phyloP scores from a whole-genome alignment of 1,140 invertebrate species.

The Drosophila nigromelanica region DNA sequence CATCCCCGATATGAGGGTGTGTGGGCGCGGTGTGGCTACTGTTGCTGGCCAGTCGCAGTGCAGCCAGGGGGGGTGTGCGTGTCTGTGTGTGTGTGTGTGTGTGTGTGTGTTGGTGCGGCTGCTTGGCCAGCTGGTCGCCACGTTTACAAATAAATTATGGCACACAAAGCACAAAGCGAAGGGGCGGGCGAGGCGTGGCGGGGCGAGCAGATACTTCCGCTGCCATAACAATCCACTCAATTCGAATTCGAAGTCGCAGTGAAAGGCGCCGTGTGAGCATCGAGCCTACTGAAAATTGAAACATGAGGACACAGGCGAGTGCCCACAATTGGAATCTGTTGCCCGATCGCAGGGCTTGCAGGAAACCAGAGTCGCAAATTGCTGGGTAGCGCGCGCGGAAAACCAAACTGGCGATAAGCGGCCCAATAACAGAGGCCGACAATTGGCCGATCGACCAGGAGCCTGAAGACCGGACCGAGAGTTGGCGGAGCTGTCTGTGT shows the following conservation, averaged over 20 bases:
- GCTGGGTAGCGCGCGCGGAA: slow-evolving; percentile 59
- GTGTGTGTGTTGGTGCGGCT: slow-evolving; percentile 23
- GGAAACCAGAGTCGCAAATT: slow-evolving; percentile 77
- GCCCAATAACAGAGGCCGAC: slow-evolving; percentile 22
- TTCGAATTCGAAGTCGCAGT: slow-evolving; percentile 28
- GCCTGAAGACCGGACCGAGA: neutral
- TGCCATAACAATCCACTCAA: slow-evolving; percentile 50
- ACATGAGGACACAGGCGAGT: neutral
- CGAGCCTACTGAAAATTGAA: slow-evolving; percentile 37
- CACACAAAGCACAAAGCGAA: slow-evolving; percentile 13
- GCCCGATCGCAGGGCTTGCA: slow-evolving; percentile 46
- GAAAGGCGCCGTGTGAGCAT: slow-evolving; percentile 71
- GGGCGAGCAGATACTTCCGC: slow-evolving; percentile 50
- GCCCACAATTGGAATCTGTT: slow-evolving; percentile 30
- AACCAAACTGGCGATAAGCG: slow-evolving; percentile 48
- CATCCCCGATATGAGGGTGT: slow-evolving; percentile 33
- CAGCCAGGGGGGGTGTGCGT: slow-evolving; percentile 33
- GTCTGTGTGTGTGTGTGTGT: slow-evolving; percentile 14
- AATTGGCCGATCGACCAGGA: slow-evolving; percentile 15
- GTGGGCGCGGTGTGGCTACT: slow-evolving; percentile 54
- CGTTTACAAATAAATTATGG: slow-evolving; percentile 75
- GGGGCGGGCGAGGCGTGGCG: neutral
- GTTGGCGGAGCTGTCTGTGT: slow-evolving; percentile 44
- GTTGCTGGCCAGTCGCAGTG: slow-evolving; percentile 30
- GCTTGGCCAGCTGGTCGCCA: slow-evolving; percentile 60